Evolutionary conservation across 2,888 invertebrate genomes (phyloP).

Genomic region (Synanthedon myopaeformis): DNA sequence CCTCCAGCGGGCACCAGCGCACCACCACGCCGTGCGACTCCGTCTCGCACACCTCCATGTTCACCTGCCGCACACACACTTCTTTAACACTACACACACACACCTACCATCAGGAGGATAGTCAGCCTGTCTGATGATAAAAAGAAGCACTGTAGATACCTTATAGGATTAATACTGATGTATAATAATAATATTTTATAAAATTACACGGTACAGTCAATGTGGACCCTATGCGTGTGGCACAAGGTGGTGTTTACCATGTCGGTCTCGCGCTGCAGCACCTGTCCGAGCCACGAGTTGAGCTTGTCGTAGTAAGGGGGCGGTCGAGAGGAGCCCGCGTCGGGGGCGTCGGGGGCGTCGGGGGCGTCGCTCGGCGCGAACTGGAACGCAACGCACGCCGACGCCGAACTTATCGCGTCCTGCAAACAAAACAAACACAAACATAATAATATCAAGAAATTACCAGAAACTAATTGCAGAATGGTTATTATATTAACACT

Average conservation of each 20-base stretch:
- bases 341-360: conserved; percentile 20
- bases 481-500: too few relatives aligned
- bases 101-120: too few relatives aligned
- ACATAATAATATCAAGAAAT: too few relatives aligned
- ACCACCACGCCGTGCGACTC: conserved; percentile 86
- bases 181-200: too few relatives aligned
- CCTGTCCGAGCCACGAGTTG: conserved; percentile 93
- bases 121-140: too few relatives aligned
- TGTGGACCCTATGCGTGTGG: background rate
- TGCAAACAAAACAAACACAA: conserved; percentile 9
- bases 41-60: conserved; percentile 87
- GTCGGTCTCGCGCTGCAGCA: conserved; percentile 86
- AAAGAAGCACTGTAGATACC: too few relatives aligned
- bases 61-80: conserved; percentile 62
- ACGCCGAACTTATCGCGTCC: conserved; percentile 67
- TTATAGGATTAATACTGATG: too few relatives aligned
- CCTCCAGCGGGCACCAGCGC: conserved; percentile 88
- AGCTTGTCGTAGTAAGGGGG: conserved; percentile 87
- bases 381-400: conserved; percentile 89
- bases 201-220: background rate
- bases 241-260: conserved; percentile 53
- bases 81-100: too few relatives aligned
- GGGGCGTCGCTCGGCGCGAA: conserved; percentile 73
- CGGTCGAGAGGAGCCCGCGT: conserved; percentile 34
- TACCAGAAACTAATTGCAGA: too few relatives aligned